Percentiles rank a stretch among this genome's conserved stretches.
phyloP scores from a whole-genome alignment of 2,888 invertebrate genomes.

The Polymixis lichenea region DNA sequence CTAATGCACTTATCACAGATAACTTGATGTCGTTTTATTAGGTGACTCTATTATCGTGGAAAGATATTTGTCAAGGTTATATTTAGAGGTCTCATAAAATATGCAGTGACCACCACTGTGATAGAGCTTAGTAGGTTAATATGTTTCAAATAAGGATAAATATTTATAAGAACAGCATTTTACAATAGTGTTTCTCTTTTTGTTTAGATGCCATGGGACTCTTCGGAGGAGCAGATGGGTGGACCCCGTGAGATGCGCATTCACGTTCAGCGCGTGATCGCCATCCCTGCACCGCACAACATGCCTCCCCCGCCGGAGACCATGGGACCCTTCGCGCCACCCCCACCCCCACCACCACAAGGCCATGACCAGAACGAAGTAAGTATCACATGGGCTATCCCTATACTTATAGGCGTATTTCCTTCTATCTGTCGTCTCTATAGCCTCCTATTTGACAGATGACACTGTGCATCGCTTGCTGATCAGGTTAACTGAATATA shows the following conservation, averaged over 20 bases:
- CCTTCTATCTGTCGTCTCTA: not conserved
- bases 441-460: constrained; percentile 1
- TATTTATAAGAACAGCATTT: constrained; percentile 20
- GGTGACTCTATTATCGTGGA: constrained; percentile 43
- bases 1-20: constrained; percentile 71
- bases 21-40: constrained; percentile 64
- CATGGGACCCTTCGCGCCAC: constrained; percentile 83
- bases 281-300: constrained; percentile 85
- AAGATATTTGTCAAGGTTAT: constrained; percentile 45
- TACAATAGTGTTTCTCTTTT: constrained; percentile 39
- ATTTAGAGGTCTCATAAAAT: constrained; percentile 54
- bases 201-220: constrained; percentile 87
- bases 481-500: constrained; percentile 16
- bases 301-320: constrained; percentile 81
- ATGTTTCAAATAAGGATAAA: constrained; percentile 25
- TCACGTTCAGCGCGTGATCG: constrained; percentile 88
- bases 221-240: constrained; percentile 86
- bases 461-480: not conserved
- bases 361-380: constrained; percentile 83
- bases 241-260: constrained; percentile 87
- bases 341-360: constrained; percentile 83
- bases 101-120: constrained; percentile 38
- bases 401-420: not conserved
- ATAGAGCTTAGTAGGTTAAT: constrained; percentile 40
- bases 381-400: constrained; percentile 35